Evolutionary conservation across 2,113 vertebrate genomes (phyloP), one percentile per base, ranked within the genome.

Genomic region (Bufo gargarizans): DNA sequence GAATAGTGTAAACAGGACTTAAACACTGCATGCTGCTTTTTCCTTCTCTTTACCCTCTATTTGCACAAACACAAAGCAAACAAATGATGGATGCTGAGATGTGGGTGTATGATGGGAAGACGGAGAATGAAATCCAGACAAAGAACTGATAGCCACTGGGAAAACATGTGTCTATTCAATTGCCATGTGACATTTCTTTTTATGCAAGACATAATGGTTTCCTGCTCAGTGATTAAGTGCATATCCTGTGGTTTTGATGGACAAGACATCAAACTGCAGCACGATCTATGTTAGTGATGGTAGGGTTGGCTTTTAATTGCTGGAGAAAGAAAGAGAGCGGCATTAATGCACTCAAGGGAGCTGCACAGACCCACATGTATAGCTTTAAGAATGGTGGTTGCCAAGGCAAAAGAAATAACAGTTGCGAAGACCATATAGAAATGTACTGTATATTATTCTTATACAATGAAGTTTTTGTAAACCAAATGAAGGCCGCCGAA

Each of bases 71-170:
- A 89, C 87, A 89, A 89, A 77, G 87, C 72, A 77, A 67, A n/a
- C 81, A 77, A 77, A 59, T 78, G 81, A 53, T 84, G 50, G 87
- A 56, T 67, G 87, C 87, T 84, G 87, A 77, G 81, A 84, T 84
- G 87, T 89, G 87, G 87, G 87, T 89, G 87, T 89, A 89, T 78
- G 87, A 89, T 89, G 81, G 87, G 76, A 89, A 77, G 79, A 61
- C 16, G 43, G 71, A 82, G 58, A 77, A 78, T 69, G 79, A 84
- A 69, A 69, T 55, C 43, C 43, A 67, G 81, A 88, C 87, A 88
- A 84, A 88, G 77, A 56, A 69, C 20, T 84, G 87, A 88, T 88
- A 88, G 87, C 81, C 87, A 77, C 49, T 78, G 82, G 81, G 87
- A 69, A 89, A 77, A 78, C 82, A 67, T 77, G 87, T 89, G 61